A percentile compares a stretch with the other conserved stretches of the same genome.
Evolutionary conservation across 2,797 vertebrate genomes (phyloP).

Genomic region (Xiphophorus birchmanni): DNA sequence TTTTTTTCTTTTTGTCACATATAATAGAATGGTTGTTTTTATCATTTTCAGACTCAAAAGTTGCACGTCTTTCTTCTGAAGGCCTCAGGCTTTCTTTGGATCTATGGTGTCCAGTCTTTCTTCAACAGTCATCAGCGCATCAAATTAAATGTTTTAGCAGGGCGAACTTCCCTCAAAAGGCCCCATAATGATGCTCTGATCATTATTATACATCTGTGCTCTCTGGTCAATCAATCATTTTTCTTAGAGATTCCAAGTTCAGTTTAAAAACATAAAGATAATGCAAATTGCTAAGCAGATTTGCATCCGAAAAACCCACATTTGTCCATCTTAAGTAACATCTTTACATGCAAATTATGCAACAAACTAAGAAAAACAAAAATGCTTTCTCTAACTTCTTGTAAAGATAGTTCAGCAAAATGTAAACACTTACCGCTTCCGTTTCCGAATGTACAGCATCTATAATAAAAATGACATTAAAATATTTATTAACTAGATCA

Average conservation of each 20-base stretch:
- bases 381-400: background rate
- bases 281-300: background rate
- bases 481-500: background rate
- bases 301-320: no score
- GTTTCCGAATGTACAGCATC: conserved; percentile 97
- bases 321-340: background rate
- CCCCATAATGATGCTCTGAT: background rate
- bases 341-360: background rate
- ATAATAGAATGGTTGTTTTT: background rate
- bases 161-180: background rate
- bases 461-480: conserved; percentile 59
- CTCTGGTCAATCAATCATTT: background rate
- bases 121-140: background rate
- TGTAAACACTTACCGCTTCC: conserved; percentile 87
- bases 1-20: background rate
- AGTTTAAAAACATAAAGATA: background rate
- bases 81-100: background rate
- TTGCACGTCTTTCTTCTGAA: background rate
- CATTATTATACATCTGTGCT: background rate
- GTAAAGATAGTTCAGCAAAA: background rate
- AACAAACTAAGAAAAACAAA: background rate
- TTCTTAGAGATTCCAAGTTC: background rate
- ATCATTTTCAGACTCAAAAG: background rate
- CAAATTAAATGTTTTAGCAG: background rate
- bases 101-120: background rate